Base-by-base conservation (phyloP, 1,140 invertebrate species). In the Scaptodrosophila lebanonensis region DNA sequence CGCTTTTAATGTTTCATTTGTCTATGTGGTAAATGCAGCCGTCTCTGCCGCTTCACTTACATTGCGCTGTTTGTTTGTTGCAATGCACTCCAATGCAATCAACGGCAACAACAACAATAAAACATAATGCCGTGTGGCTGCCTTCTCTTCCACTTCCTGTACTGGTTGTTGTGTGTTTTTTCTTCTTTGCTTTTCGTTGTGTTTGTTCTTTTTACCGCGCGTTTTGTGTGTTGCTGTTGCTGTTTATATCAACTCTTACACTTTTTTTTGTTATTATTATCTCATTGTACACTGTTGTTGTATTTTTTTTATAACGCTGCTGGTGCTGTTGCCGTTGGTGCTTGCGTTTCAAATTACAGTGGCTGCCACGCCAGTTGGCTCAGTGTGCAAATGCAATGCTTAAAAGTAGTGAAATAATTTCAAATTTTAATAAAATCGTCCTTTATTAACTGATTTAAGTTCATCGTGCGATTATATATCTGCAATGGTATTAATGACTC, bases 221-320 rank as follows among this genome's bases (percentile, higher is more conserved):
- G 42, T 44, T 61, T 60, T 38, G 48, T 79, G 73, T 68, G 64
- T 54, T 64, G 22, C 8, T 25, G 22, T 25, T 25, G 8, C 8
- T 75, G 72, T 60, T 64, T 70, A 57, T 65, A 56, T 76, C 53
- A 57, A 53, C 48, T 67, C 57, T 71, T 71, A 42, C 49, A 61
- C 51, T 62, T 59, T 69, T n/a, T 72, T 77, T 79, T 82, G 75
- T 79, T 79, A 79, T 66, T 66, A 66, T 79, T 79, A 79, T 79
- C 73, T 79, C 75, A 79, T 82, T 79, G 72, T 68, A 68, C 68
- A 61, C 61, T 70, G 60, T 61, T 58, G 33, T 33, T 49, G 39
- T 43, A 16, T 12, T 43, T 15, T 56, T 18, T 49, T 42, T 50
- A 38, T 56, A 45, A 47, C 45, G 45, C 49, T 62, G 49, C 39